Evolutionary conservation across 2,888 invertebrate species (phyloP).

Genomic region (Drosophila subsilvestris): DNA sequence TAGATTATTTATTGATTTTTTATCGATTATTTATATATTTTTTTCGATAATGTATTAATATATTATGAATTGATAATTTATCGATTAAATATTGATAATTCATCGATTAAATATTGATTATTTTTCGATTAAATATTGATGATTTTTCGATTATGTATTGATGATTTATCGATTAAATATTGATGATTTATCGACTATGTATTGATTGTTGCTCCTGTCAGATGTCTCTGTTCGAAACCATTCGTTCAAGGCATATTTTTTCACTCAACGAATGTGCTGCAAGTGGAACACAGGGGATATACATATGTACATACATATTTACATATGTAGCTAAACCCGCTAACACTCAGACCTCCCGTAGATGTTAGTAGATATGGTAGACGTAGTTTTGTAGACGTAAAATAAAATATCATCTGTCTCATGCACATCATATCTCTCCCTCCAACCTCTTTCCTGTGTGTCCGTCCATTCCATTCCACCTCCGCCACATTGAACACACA

Average conservation of each 20-base stretch:
- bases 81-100: background rate
- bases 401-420: background rate
- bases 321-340: background rate
- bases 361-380: background rate
- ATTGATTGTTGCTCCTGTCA: no score
- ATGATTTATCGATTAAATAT: no score
- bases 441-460: background rate
- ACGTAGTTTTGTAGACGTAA: background rate
- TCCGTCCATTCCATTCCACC: slow-evolving; percentile 2
- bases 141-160: no score
- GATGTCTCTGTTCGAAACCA: no score
- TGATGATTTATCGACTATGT: background rate
- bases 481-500: slow-evolving; percentile 44
- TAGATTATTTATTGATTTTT: no score
- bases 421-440: slow-evolving; percentile 1
- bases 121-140: no score
- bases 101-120: background rate
- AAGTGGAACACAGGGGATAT: background rate
- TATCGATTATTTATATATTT: no score
- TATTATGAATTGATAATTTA: no score
- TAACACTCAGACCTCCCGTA: background rate
- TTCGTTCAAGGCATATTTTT: no score
- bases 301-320: no score
- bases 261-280: background rate
- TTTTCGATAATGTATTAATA: no score